Conservation (phyloP, 2,113 vertebrate species). For the Percopsis transmontana region DNA sequence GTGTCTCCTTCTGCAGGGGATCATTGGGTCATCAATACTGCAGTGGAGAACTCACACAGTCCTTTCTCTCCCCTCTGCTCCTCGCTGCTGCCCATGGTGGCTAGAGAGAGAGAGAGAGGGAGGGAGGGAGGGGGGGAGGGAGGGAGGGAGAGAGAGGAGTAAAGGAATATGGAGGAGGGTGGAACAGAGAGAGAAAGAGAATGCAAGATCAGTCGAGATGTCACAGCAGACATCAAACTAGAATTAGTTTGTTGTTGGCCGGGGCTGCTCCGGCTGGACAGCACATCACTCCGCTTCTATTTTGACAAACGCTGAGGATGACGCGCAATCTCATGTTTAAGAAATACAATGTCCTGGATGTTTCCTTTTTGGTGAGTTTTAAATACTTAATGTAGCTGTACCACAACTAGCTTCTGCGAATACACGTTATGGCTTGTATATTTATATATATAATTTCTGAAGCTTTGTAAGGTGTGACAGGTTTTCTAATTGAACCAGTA, state of each 20-base stretch:
- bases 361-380: too few relatives aligned
- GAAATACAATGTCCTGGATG: background rate
- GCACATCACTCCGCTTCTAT: constrained; percentile 54
- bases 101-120: constrained; percentile 27
- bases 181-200: constrained; percentile 61
- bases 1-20: constrained; percentile 75
- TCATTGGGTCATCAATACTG: constrained; percentile 80
- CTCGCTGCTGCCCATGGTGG: constrained; percentile 66
- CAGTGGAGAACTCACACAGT: constrained; percentile 73
- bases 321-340: background rate
- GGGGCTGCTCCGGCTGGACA: constrained; percentile 42
- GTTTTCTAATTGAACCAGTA: too few relatives aligned
- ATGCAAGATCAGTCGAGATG: constrained; percentile 71
- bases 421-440: too few relatives aligned
- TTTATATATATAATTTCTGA: too few relatives aligned
- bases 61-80: constrained; percentile 68
- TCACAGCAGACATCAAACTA: constrained; percentile 59
- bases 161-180: constrained; percentile 38
- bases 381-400: too few relatives aligned
- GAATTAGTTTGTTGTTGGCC: constrained; percentile 63
- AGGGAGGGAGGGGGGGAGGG: constrained; percentile 9
- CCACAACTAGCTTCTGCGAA: too few relatives aligned
- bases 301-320: constrained; percentile 9
- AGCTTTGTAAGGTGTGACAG: too few relatives aligned
- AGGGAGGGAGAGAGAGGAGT: background rate